These are phyloP conservation scores for Lepus americanus DNA, from an alignment of 2,113 vertebrate species.

Conservation along the genomic window DNA sequence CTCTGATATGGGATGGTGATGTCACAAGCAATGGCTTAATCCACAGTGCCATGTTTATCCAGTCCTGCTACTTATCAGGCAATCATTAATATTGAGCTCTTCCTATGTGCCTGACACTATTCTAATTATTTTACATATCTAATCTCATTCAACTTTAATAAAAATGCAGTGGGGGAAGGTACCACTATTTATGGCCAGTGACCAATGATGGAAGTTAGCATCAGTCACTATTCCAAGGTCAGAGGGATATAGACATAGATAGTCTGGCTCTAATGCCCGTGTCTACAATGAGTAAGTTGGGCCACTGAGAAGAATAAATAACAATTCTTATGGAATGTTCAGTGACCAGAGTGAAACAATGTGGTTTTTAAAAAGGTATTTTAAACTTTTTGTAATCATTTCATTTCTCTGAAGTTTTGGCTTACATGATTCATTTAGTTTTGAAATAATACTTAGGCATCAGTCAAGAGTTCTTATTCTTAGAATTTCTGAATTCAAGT, in stretches of 20 bases:
- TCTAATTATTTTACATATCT: background rate
- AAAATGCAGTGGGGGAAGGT: background rate
- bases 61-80: background rate
- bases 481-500: conserved; percentile 35
- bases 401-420: conserved; percentile 23
- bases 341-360: background rate
- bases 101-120: background rate
- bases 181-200: background rate
- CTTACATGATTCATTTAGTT: background rate
- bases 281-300: background rate
- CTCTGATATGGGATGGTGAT: no score
- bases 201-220: background rate
- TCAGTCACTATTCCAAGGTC: background rate
- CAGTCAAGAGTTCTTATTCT: conserved; percentile 1
- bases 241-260: background rate
- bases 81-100: background rate
- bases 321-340: background rate
- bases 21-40: no score
- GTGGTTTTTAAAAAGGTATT: background rate
- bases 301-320: background rate
- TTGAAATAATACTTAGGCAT: conserved; percentile 17
- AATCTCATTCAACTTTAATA: background rate
- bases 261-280: background rate
- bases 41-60: background rate
- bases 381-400: background rate